Conservation (phyloP, 2,113 vertebrate genomes). For the Tupaia chinensis region DNA sequence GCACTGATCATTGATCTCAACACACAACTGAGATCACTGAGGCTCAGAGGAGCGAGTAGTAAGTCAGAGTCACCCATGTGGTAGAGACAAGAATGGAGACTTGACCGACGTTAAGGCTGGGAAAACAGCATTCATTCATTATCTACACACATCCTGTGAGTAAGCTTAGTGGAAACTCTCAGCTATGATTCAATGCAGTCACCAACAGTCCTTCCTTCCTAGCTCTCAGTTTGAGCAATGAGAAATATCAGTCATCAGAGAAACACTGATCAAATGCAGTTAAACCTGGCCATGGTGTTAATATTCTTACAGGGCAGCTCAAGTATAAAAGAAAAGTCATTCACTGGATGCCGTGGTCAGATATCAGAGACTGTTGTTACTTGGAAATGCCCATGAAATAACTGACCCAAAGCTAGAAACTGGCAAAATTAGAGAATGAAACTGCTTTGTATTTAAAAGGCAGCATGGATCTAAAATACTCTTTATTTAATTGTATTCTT, state of each 20-base stretch:
- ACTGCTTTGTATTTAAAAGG: background rate
- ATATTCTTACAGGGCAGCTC: constrained; percentile 55
- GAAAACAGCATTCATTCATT: background rate
- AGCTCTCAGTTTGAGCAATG: background rate
- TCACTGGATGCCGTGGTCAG: constrained; percentile 35
- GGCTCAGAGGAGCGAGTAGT: background rate
- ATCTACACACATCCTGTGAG: background rate
- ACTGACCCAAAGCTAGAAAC: background rate
- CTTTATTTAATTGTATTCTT: constrained; percentile 7
- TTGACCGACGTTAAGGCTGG: background rate
- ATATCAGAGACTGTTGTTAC: background rate
- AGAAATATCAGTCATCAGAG: background rate
- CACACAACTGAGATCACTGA: background rate
- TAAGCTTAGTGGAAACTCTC: background rate
- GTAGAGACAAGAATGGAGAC: background rate
- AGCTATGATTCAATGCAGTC: background rate
- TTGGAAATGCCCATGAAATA: background rate
- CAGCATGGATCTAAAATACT: background rate
- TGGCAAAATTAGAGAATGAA: background rate
- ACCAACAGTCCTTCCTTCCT: background rate
- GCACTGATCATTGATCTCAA: background rate
- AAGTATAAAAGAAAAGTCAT: constrained; percentile 48
- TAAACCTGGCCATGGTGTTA: constrained; percentile 61
- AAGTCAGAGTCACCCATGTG: background rate
- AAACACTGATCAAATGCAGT: constrained; percentile 71